Evolutionary conservation across 2,888 invertebrate genomes (phyloP), one percentile per base, ranked within the genome.

Genomic region (Drosophila mulleri): DNA sequence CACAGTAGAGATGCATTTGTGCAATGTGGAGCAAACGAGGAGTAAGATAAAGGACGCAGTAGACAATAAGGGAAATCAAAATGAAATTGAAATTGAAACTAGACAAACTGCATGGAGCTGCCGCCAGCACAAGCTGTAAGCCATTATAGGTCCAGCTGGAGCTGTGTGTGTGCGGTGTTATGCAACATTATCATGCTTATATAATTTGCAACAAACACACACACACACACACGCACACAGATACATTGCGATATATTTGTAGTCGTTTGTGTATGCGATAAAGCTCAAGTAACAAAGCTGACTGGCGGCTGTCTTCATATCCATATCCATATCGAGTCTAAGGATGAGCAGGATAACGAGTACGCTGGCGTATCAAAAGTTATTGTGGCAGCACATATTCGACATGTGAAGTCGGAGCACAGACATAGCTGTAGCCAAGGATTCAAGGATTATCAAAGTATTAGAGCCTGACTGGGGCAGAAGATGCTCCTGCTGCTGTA

Each of bases 61-160:
- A 12, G 80, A 83, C 71, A 88, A 83, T 86, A 77, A 88, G 81
- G 88, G 72, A 71, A 86, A 84, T 84, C 89, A 83, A 74, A 83
- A 71, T 77, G 68, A 80, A 83, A 88, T 83, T 90, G 90, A 90
- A 84, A 84, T 90, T 86, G 84, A 86, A 90, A 80, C 90, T 90
- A 88, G 87, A 88, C 90, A 88, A 90, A 90, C 83, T 77, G 83
- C 59, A 44, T 37, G 67, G 67, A 70, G 59, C 68, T 86, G 69
- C 72, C 70, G 58, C 42, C 29, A 64, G 29, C 48, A 62, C 20
- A 41, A 68, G 37, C 32, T 45, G 50, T 9, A 23, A 23, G 20
- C 20, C 20, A 23, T 23, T 23, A 23, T 23, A 23, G 20, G 1
- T 2, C 20, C 20, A 23, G 20, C 45, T 45, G 1, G 6, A 6